Conservation (phyloP, 2,888 invertebrate species). For the Orchestes rusci region DNA sequence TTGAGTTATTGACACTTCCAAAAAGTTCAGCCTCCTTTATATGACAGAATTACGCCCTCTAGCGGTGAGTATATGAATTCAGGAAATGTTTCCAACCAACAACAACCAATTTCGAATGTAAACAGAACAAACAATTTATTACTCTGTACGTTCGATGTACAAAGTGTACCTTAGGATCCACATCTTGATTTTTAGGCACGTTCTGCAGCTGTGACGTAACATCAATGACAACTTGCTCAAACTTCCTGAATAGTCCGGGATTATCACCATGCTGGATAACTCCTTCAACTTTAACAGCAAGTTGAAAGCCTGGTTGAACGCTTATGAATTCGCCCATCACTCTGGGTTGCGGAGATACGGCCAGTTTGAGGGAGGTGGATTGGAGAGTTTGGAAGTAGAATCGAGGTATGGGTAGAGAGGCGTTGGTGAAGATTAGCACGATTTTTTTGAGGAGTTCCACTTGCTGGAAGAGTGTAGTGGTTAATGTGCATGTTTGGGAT, state of each 20-base stretch:
- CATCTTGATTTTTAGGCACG: conserved; percentile 40
- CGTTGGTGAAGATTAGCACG: conserved; percentile 54
- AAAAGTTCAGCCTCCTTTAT: too few species aligned
- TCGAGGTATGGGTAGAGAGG: conserved; percentile 63
- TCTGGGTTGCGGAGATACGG: conserved; percentile 73
- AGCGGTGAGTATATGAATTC: too few species aligned
- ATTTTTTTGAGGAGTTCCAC: conserved; percentile 54
- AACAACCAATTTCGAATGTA: too few species aligned
- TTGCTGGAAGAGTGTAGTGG: too few species aligned
- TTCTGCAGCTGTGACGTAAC: conserved; percentile 58
- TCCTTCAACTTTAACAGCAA: conserved; percentile 91
- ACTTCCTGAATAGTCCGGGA: conserved; percentile 62
- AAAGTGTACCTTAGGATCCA: conserved; percentile 40
- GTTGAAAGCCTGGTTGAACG: conserved; percentile 74
- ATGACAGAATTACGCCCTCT: too few species aligned
- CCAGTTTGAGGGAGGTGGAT: conserved; percentile 72
- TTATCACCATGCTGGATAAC: conserved; percentile 70
- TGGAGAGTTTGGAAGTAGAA: conserved; percentile 82
- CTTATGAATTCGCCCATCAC: conserved; percentile 76
- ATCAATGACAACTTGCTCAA: conserved; percentile 63
- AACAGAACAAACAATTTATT: too few species aligned
- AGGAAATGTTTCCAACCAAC: too few species aligned
- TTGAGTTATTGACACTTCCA: too few species aligned
- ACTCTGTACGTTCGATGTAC: too few species aligned
- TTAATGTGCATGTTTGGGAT: too few species aligned